Conservation (phyloP, 2,113 vertebrate species). For the Cheilinus undulatus region DNA sequence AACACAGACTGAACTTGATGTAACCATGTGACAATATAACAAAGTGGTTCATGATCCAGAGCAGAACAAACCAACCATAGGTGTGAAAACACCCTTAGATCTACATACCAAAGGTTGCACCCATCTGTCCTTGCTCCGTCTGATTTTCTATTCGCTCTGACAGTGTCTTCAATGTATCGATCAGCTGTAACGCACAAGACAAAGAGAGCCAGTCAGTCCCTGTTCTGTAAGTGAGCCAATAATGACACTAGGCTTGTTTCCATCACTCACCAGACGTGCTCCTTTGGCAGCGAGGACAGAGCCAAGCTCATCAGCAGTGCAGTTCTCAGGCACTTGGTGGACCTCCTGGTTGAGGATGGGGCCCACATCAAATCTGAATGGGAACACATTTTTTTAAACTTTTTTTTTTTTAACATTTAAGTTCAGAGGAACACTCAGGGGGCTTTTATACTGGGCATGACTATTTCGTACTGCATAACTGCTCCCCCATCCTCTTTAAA, state of each 20-base stretch:
- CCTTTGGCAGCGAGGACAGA: constrained; percentile 85
- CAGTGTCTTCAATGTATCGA: constrained; percentile 88
- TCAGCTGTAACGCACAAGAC: constrained; percentile 82
- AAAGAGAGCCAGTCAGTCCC: background rate
- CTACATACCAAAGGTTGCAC: constrained; percentile 89
- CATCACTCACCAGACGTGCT: constrained; percentile 86
- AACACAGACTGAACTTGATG: too few relatives aligned
- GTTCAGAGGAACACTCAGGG: too few relatives aligned
- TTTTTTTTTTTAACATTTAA: background rate
- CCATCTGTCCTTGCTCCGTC: constrained; percentile 86
- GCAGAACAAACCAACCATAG: too few relatives aligned
- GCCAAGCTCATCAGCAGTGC: constrained; percentile 89
- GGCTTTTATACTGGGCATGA: too few relatives aligned
- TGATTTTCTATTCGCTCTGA: constrained; percentile 85
- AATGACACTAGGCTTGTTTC: background rate
- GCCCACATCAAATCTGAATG: constrained; percentile 92
- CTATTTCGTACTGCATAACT: too few relatives aligned
- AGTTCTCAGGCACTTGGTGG: constrained; percentile 84
- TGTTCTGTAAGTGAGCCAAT: background rate
- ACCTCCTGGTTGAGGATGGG: constrained; percentile 90
- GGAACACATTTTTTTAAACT: background rate
- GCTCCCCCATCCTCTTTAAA: too few relatives aligned
- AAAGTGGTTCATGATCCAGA: too few relatives aligned
- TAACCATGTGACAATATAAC: too few relatives aligned
- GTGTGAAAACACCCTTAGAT: too few relatives aligned